Conservation (phyloP, 2,797 vertebrate species). For the Spinibarbus caldwelli region DNA sequence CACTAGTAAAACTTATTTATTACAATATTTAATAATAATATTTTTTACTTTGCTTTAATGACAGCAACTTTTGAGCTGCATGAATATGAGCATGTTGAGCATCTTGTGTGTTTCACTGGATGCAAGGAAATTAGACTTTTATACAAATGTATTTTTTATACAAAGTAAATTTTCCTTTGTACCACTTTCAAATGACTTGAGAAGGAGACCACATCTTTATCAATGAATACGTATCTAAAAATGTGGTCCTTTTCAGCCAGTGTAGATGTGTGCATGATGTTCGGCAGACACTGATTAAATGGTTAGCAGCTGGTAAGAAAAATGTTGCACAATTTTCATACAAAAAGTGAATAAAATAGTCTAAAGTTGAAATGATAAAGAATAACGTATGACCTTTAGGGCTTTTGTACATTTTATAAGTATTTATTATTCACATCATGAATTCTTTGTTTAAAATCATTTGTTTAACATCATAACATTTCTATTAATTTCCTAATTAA, state of each 20-base stretch:
- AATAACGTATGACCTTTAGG: neutral
- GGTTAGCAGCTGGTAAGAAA: neutral
- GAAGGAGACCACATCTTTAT: conserved; percentile 14
- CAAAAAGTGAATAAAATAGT: neutral
- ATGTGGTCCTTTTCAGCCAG: neutral
- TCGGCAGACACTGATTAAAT: neutral
- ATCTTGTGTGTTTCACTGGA: neutral
- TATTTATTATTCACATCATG: neutral
- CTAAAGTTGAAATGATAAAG: neutral
- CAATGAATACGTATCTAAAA: neutral
- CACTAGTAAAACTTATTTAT: no score
- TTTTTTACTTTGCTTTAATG: neutral
- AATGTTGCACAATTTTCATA: neutral
- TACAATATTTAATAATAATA: no score
- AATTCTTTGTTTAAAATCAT: neutral
- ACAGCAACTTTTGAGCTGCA: neutral
- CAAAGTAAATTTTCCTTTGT: neutral
- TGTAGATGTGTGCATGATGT: neutral
- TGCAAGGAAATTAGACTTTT: neutral
- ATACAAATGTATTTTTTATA: no score
- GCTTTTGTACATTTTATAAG: neutral
- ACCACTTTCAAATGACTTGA: neutral
- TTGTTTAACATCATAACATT: neutral
- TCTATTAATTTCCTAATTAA: neutral
- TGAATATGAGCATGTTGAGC: neutral